These are phyloP conservation scores for Cantharis lateralis DNA, from an alignment of 2,888 invertebrate species.

Conservation along the genomic window DNA sequence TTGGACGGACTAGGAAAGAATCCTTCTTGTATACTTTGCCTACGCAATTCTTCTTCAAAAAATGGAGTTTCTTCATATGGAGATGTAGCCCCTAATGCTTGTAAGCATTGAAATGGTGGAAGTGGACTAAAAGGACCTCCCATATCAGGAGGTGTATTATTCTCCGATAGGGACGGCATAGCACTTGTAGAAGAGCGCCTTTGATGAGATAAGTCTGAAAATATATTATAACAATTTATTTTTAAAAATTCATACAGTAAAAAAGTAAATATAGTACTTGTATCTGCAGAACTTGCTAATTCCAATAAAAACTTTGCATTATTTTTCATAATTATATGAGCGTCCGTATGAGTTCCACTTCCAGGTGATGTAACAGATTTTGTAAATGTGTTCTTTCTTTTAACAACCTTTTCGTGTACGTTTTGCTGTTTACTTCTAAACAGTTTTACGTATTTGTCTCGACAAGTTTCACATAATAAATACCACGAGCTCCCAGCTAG, in stretches of 20 bases:
- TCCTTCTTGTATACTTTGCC: constrained; percentile 55
- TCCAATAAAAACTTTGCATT: constrained; percentile 94
- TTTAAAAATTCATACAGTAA: constrained; percentile 11
- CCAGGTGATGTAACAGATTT: constrained; percentile 45
- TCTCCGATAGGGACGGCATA: constrained; percentile 62
- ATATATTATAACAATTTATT: not conserved
- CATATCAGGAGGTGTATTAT: constrained; percentile 61
- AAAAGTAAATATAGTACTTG: constrained; percentile 31
- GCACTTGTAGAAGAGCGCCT: constrained; percentile 47
- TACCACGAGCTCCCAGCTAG: constrained; percentile 81
- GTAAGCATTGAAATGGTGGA: constrained; percentile 66
- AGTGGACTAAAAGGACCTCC: constrained; percentile 61
- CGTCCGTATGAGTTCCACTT: constrained; percentile 49
- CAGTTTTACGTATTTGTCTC: constrained; percentile 71
- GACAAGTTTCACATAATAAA: constrained; percentile 88
- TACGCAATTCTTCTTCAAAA: constrained; percentile 58
- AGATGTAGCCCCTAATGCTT: constrained; percentile 56
- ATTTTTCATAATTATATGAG: constrained; percentile 80
- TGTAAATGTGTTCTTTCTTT: constrained; percentile 40
- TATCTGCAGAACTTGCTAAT: constrained; percentile 75
- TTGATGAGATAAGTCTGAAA: constrained; percentile 40
- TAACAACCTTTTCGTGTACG: constrained; percentile 50
- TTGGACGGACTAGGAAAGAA: constrained; percentile 41
- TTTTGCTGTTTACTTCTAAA: constrained; percentile 51
- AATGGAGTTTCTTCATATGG: constrained; percentile 47